phyloP scores from a whole-genome alignment of 2,888 invertebrate genomes.

The Pimpla rufipes region DNA sequence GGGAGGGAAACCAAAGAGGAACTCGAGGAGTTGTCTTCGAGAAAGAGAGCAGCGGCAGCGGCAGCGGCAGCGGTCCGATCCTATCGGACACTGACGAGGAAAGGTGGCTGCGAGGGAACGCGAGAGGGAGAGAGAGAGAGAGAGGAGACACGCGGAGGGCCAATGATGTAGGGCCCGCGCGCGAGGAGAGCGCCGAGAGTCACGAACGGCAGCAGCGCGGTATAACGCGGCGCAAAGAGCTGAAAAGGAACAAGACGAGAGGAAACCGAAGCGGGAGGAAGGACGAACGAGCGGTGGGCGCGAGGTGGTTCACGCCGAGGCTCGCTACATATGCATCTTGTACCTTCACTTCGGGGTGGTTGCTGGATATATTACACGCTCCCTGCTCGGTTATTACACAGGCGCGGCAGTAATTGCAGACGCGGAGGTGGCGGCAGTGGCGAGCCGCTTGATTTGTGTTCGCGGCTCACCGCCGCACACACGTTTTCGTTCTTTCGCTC shows the following conservation, averaged over 20 bases:
- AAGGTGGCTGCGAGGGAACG: slow-evolving; percentile 24
- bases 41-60: not conserved
- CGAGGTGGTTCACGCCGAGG: slow-evolving; percentile 55
- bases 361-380: slow-evolving; percentile 82
- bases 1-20: slow-evolving; percentile 28
- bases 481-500: slow-evolving; percentile 29
- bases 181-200: not conserved
- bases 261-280: slow-evolving; percentile 21
- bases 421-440: slow-evolving; percentile 65
- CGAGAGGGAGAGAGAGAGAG: slow-evolving; percentile 34
- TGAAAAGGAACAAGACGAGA: slow-evolving; percentile 20
- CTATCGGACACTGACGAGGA: slow-evolving; percentile 45
- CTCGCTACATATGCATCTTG: not conserved
- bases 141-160: slow-evolving; percentile 32
- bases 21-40: slow-evolving; percentile 17
- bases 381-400: slow-evolving; percentile 81
- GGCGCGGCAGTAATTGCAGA: slow-evolving; percentile 79
- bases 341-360: slow-evolving; percentile 77
- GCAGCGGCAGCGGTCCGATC: slow-evolving; percentile 27
- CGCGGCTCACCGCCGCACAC: slow-evolving; percentile 41
- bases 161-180: slow-evolving; percentile 59
- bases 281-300: slow-evolving; percentile 64
- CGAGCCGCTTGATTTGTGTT: slow-evolving; percentile 75
- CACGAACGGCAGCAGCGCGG: slow-evolving; percentile 42
- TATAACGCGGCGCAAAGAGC: too few relatives aligned